Evolutionary conservation across 2,797 vertebrate genomes (phyloP).

Genomic region (Pangasius sanitwongsei): DNA sequence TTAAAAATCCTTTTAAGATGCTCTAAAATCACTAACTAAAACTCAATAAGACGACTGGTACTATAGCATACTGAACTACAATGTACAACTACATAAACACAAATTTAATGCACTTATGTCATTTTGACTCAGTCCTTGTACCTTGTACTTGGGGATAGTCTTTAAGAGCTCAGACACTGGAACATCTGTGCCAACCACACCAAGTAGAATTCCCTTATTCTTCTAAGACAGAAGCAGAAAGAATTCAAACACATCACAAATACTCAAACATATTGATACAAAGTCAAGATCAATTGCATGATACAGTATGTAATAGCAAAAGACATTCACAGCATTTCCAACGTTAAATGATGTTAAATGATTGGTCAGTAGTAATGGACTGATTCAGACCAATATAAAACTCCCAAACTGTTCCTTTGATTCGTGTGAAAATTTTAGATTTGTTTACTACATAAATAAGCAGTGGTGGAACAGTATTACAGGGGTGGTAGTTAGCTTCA

Average conservation of each 20-base stretch:
- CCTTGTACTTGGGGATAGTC: slow-evolving; percentile 97
- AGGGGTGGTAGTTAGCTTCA: not conserved
- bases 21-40: not conserved
- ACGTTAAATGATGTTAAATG: not conserved
- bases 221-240: slow-evolving; percentile 78
- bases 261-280: not conserved
- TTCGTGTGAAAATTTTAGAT: not conserved
- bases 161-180: slow-evolving; percentile 97
- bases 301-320: not conserved
- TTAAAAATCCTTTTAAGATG: not conserved
- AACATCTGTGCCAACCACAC: slow-evolving; percentile 97
- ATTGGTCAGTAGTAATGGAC: not conserved
- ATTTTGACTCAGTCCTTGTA: slow-evolving; percentile 60
- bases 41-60: not conserved
- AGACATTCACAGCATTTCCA: not conserved
- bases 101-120: not conserved
- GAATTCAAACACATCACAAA: not conserved
- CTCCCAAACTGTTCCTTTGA: not conserved
- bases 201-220: slow-evolving; percentile 92
- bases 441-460: not conserved
- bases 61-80: not conserved
- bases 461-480: not conserved
- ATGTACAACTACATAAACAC: not conserved
- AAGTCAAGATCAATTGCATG: not conserved
- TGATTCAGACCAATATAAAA: not conserved